Evolutionary conservation across 2,113 vertebrate genomes (phyloP).

Genomic region (Thomomys bottae): DNA sequence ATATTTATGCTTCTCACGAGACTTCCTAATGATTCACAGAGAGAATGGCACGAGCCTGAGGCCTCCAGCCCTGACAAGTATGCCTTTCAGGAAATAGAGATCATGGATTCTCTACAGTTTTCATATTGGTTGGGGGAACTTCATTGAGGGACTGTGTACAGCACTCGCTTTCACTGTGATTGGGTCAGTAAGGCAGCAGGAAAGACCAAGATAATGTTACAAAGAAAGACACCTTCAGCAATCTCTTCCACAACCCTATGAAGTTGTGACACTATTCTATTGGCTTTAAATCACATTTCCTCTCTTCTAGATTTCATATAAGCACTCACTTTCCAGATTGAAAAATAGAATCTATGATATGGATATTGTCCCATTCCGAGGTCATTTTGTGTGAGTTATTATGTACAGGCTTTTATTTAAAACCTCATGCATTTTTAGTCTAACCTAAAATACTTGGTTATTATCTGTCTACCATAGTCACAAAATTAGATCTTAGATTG

Average conservation of each 20-base stretch:
- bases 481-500: not conserved
- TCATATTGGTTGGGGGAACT: not conserved
- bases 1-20: not conserved
- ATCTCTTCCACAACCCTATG: not conserved
- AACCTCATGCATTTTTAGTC: not conserved
- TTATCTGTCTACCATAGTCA: not conserved
- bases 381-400: slow-evolving; percentile 12
- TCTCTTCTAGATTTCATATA: slow-evolving; percentile 2
- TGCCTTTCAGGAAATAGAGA: not conserved
- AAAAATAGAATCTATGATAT: slow-evolving; percentile 16
- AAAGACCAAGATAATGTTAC: not conserved
- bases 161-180: not conserved
- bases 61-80: not conserved
- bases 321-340: not conserved
- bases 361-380: not conserved
- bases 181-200: not conserved
- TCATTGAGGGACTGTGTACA: too few relatives aligned
- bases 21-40: not conserved
- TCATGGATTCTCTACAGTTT: not conserved
- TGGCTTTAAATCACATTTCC: not conserved
- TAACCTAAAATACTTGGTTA: not conserved
- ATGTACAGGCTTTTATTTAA: slow-evolving; percentile 27
- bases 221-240: not conserved
- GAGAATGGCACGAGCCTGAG: not conserved
- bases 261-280: not conserved